phyloP scores from a whole-genome alignment of 2,113 vertebrate species.

The Anser cygnoides region DNA sequence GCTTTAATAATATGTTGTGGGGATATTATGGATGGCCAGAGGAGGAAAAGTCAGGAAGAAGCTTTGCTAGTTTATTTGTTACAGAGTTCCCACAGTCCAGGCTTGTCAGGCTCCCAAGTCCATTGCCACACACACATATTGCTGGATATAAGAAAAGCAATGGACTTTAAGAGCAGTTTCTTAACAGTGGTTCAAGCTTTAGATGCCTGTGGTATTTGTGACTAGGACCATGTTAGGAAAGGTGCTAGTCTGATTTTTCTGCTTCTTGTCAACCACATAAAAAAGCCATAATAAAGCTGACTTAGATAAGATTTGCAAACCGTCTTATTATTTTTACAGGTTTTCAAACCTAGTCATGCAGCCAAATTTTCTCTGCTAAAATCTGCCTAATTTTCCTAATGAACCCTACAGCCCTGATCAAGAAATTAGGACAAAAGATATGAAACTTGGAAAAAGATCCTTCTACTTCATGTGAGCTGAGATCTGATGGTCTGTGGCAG shows the following conservation, averaged over 20 bases:
- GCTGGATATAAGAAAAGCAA: background rate
- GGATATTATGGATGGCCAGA: background rate
- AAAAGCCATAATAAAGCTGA: background rate
- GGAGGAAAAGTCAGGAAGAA: constrained; percentile 15
- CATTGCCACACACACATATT: background rate
- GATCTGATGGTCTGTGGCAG: background rate
- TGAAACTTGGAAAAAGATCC: background rate
- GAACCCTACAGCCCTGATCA: background rate
- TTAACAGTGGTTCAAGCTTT: background rate
- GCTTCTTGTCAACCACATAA: background rate
- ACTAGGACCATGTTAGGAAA: background rate
- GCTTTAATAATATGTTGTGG: background rate
- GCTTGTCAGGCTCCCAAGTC: background rate
- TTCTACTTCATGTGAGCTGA: rapidly evolving
- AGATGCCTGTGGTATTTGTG: background rate
- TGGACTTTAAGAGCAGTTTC: background rate
- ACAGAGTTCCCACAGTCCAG: background rate
- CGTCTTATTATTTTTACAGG: background rate
- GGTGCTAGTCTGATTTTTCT: background rate
- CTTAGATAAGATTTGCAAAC: background rate
- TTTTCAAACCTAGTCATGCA: background rate
- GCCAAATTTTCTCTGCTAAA: background rate
- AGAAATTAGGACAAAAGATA: background rate
- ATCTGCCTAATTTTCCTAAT: background rate
- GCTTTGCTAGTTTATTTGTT: constrained; percentile 19